Base-by-base conservation (phyloP, 2,888 invertebrate species). In the Drosophila eohydei region DNA sequence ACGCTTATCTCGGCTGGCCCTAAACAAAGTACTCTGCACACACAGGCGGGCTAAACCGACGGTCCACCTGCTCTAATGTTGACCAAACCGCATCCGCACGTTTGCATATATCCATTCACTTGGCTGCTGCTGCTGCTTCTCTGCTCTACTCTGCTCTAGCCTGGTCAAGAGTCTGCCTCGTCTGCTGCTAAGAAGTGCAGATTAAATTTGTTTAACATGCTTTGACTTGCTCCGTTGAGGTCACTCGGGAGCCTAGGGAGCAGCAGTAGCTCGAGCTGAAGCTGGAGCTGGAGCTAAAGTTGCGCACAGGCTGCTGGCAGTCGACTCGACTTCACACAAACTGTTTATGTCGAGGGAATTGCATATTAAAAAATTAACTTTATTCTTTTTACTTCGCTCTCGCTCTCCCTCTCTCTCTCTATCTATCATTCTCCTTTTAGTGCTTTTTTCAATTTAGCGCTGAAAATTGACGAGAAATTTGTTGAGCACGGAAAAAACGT, bases 161-260 rank as follows among this genome's bases (percentile, higher is more conserved):
- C 67, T 78, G 76, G 74, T 78, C 76, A 76, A 72, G 63, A 28
- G 76, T 64, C 32, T 68, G 51, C 21, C 21, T 52, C 8, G 79
- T 70, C 79, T 73, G 78, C 77, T 74, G 78, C 69, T 70, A 80
- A 89, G 89, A 89, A 86, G 86, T 85, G 90, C 86, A 86, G 90
- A 86, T 86, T 86, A 89, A 86, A 86, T 86, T 86, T 86, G 86
- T 81, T 86, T 83, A 86, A 89, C 90, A 89, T 88, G 86, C 86
- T 89, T 89, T 77, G 72, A 73, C 78, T 71, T 65, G 58, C 67
- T 26, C 64, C 55, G 77, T 62, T 88, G 85, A 77, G 81, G 84
- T 70, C 66, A 71, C 80, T 61, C 56, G 16, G 32, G 43, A 28
- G 40, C 11, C 72, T 14, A 28, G 67, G 75, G 48, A 67, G 36